Evolutionary conservation across 2,113 vertebrate genomes (phyloP).

Genomic region (Alouatta palliata): DNA sequence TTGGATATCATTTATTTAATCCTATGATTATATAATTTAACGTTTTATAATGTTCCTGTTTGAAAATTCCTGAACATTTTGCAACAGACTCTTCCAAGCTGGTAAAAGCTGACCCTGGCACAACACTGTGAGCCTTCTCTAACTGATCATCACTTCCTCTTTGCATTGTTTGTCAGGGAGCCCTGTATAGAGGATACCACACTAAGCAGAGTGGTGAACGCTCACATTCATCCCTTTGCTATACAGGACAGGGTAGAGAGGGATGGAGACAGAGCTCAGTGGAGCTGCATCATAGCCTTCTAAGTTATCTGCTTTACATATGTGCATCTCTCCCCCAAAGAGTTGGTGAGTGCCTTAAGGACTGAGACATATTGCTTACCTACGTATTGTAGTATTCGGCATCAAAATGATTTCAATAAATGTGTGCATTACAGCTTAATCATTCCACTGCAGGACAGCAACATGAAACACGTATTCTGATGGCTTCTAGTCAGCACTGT

Average conservation of each 20-base stretch:
- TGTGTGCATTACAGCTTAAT: not conserved
- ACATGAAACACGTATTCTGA: too few relatives aligned
- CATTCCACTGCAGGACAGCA: not conserved
- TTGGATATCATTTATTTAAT: not conserved
- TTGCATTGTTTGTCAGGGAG: not conserved
- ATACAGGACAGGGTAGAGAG: not conserved
- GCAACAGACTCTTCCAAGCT: not conserved
- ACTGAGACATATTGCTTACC: not conserved
- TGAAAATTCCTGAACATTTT: not conserved
- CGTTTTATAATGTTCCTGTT: not conserved
- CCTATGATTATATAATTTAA: not conserved
- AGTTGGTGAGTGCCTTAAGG: rapidly evolving
- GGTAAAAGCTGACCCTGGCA: not conserved
- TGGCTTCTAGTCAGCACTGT: not conserved
- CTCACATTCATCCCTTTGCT: not conserved
- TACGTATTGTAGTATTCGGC: too few relatives aligned
- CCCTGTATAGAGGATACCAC: not conserved
- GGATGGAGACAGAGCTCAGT: not conserved
- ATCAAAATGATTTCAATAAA: not conserved
- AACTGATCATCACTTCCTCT: not conserved
- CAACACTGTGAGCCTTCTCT: not conserved
- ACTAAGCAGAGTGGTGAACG: too few relatives aligned
- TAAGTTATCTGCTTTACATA: not conserved
- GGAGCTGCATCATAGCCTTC: not conserved
- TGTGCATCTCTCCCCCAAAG: not conserved